Evolutionary conservation across 1,140 invertebrate genomes (phyloP), one percentile per base, ranked within the genome.

Genomic region (Aphelenchoides besseyi): DNA sequence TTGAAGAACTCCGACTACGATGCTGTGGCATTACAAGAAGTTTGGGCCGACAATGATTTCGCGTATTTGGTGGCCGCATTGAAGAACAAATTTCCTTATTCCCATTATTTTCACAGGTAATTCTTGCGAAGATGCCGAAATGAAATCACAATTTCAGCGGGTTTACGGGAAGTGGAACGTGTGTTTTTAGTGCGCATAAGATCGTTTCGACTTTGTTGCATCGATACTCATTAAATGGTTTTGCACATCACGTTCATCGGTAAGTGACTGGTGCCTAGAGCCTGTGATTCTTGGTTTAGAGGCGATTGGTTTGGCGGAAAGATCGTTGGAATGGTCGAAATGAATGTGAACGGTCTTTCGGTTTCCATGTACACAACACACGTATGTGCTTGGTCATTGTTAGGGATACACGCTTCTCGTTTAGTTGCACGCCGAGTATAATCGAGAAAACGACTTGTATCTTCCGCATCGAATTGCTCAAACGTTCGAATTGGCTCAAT

Each of bases 231-330:
- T 86, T 97, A n/a, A 97, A 97, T 88, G 95, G 95, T 1, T 97
- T 96, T 83, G 90, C 94, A 64, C 95, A 97, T 85, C 95, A 95
- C 86, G 88, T 97, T 74, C 91, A 94, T 57, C 59, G 77, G 76
- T 75, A 33, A 16, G 18, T 9, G 12, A 36, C 12, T 12, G n/a
- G 23, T 68, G 9, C 8, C 1, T 35, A 3, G 33, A 29, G 12
- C 23, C 18, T 23, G 3, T 2, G 8, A 64, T 37, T 59, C 16
- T 35, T 69, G 16, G 35, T 77, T 36, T 36, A 94, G 97, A 86
- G 95, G 92, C 0, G 95, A 97, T 85, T 98, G 95, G 95, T 97
- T 95, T 87, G 95, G 93, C 63, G 95, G 94, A 3, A 97, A 97
- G 89, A 94, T 94, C 37, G 90, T 97, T 63, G 94, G 93, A 9